Evolutionary conservation across 2,113 vertebrate species (phyloP), one percentile per base, ranked within the genome.

Genomic region (Amazona vittata): DNA sequence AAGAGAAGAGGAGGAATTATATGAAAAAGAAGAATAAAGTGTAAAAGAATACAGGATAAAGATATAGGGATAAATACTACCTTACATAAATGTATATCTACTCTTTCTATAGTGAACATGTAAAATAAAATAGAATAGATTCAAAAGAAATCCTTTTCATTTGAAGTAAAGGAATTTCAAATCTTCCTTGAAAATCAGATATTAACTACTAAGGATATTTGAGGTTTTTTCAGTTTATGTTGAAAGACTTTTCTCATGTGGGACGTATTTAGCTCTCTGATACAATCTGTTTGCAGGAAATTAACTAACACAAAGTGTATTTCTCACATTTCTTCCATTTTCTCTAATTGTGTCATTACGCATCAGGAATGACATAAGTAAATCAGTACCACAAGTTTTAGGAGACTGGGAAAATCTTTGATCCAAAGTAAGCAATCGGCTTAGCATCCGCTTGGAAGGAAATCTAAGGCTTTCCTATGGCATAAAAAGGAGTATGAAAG

Each of bases 241-340:
- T 75, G 43, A 47, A 90, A 81, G 6, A 46, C 28, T 74, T 90
- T 53, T 80, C 22, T 89, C 65, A 64, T 55, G 17, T 92, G 83
- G 80, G 86, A 95, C 7, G 28, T 68, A 86, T 70, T 88, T 89
- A 53, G 41, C 41, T 39, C 12, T 87, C 76, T 77, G 59, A 89
- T 53, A 86, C n/a, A 90, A 81, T 63, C 33, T 39, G 3, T 24
- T 35, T 86, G 35, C 35, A 64, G 76, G 68, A 95, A 81, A 74
- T 90, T 59, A 79, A 31, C 65, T 44, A 92, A 65, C 12, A 15
- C 11, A 28, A 90, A 89, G 19, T 70, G 13, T 81, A 59, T 88
- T 93, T 87, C 57, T 82, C 24, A 12, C 24, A 64, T 83, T 86
- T 92, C 50, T 94, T 81, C 37, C n/a, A 64, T 86, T 92, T 88